Conservation (phyloP, 2,888 invertebrate genomes). For the Orthonychiurus folsomi region DNA sequence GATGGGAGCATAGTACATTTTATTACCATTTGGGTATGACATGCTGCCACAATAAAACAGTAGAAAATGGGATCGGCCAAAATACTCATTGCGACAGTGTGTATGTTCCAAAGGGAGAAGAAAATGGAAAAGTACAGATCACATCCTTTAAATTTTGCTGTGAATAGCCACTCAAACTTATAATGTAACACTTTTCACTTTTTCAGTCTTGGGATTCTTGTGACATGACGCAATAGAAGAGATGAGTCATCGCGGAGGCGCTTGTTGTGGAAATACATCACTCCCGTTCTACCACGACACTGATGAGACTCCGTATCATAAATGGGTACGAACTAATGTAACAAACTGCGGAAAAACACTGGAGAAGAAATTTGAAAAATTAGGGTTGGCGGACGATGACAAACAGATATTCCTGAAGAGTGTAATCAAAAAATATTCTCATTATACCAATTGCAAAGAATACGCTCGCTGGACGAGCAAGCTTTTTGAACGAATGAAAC, state of each 20-base stretch:
- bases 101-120: background rate
- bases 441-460: too few species aligned
- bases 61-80: too few species aligned
- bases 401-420: background rate
- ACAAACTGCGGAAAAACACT: background rate
- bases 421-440: constrained; percentile 2
- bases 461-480: too few species aligned
- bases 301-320: too few species aligned
- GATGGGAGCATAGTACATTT: too few species aligned
- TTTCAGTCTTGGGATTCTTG: background rate
- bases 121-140: background rate
- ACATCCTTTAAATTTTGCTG: too few species aligned
- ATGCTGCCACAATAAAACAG: too few species aligned
- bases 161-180: background rate
- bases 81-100: too few species aligned
- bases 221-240: background rate
- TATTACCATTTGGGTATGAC: too few species aligned
- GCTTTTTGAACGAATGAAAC: too few species aligned
- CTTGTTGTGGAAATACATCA: constrained; percentile 7
- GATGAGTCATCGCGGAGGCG: background rate
- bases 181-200: background rate
- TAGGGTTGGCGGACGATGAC: constrained; percentile 1
- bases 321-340: too few species aligned
- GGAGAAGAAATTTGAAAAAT: background rate
- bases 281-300: constrained; percentile 1